Evolutionary conservation across 37 sponge, comb jelly and placozoan species (phyloP).

Genomic region (Hormiphora californensis): DNA sequence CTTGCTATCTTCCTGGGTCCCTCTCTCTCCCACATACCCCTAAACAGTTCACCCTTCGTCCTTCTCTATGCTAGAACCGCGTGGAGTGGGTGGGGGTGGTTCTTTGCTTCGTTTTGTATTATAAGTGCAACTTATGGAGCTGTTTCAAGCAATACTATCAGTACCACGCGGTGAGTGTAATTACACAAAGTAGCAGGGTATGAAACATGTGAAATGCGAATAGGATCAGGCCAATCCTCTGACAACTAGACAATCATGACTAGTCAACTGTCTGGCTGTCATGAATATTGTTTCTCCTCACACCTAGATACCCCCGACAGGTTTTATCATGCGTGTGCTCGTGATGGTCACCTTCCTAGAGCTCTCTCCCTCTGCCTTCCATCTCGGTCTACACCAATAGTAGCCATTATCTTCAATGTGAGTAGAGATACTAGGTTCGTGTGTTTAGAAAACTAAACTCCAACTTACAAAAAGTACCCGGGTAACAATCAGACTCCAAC

Average conservation of each 20-base stretch:
- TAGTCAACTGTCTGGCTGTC: too few relatives aligned
- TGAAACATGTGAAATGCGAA: too few relatives aligned
- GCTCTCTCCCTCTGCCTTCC: constrained; percentile 52
- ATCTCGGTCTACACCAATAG: constrained; percentile 26
- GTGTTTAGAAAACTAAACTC: neutral
- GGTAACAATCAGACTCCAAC: too few relatives aligned
- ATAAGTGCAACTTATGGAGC: constrained; percentile 36
- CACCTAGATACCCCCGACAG: too few relatives aligned
- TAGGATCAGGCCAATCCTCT: too few relatives aligned
- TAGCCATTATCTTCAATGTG: constrained; percentile 51
- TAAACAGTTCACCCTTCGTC: neutral
- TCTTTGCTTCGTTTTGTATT: constrained; percentile 43
- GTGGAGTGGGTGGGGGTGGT: constrained; percentile 51
- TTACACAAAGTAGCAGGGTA: too few relatives aligned
- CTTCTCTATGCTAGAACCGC: constrained; percentile 32
- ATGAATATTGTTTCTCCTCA: too few relatives aligned
- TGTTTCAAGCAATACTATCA: constrained; percentile 39
- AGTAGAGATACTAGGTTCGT: neutral
- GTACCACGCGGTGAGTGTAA: constrained; percentile 21
- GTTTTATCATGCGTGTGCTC: constrained; percentile 52
- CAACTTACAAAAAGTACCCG: too few relatives aligned
- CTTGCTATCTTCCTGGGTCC: constrained; percentile 28
- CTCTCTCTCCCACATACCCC: neutral
- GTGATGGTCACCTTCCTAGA: constrained; percentile 28
- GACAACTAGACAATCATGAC: too few relatives aligned